These are phyloP conservation scores for Mesoclemmys tuberculata DNA, from an alignment of 2,113 vertebrate genomes.

Conservation along the genomic window DNA sequence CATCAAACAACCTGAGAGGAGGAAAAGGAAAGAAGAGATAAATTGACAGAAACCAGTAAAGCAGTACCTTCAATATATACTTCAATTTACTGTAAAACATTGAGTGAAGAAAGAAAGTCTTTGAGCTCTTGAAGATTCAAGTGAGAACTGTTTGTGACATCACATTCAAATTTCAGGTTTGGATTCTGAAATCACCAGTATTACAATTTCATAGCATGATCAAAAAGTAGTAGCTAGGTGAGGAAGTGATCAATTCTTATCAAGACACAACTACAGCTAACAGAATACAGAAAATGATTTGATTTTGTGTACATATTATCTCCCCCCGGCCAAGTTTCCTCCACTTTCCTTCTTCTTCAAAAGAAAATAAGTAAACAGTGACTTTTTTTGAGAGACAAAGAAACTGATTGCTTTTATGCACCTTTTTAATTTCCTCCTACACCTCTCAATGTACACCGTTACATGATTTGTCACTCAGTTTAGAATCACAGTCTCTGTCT, in stretches of 20 bases:
- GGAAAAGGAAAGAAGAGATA: slow-evolving; percentile 53
- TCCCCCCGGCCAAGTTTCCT: not conserved
- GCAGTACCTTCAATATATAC: not conserved
- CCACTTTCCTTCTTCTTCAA: not conserved
- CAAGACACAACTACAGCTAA: not conserved
- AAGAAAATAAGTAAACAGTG: not conserved
- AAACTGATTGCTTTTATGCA: not conserved
- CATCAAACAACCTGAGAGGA: slow-evolving; percentile 91
- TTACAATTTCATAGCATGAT: not conserved
- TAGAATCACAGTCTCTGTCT: not conserved
- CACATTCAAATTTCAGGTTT: not conserved
- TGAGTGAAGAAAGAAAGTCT: not conserved
- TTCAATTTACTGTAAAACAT: not conserved
- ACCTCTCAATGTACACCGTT: rapidly evolving
- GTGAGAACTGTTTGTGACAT: not conserved
- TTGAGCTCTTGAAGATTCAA: not conserved
- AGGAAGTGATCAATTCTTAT: not conserved
- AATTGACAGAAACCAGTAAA: slow-evolving; percentile 17
- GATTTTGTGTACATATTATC: not conserved
- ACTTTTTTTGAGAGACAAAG: not conserved
- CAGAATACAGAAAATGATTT: not conserved
- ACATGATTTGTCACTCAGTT: not conserved
- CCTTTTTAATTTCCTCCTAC: not conserved
- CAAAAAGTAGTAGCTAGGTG: not conserved
- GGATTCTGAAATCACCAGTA: not conserved